A percentile compares a stretch with the other conserved stretches of the same genome.
Evolutionary conservation across 2,888 invertebrate genomes (phyloP).

Genomic region (Oscheius sp.): DNA sequence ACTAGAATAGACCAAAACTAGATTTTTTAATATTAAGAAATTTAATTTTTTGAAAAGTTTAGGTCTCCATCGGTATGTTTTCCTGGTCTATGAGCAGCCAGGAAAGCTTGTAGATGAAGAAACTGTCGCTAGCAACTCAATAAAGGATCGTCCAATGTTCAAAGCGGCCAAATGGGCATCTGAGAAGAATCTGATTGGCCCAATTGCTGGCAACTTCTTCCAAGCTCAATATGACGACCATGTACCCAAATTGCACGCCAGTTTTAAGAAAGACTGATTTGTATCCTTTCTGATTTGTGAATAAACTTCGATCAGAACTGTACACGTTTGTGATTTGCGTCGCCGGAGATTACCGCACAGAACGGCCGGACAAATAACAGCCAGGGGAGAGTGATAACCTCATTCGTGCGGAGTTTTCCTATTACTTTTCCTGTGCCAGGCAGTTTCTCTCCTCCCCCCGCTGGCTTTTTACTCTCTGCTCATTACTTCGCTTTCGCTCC

Average conservation of each 20-base stretch:
- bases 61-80: conserved; percentile 82
- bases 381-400: background rate
- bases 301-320: background rate
- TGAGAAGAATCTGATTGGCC: conserved; percentile 82
- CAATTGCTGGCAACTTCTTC: conserved; percentile 85
- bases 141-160: conserved; percentile 74
- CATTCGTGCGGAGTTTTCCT: background rate
- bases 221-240: conserved; percentile 87
- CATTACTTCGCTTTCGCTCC: too few species aligned
- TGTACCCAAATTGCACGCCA: conserved; percentile 81
- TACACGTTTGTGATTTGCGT: background rate
- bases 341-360: background rate
- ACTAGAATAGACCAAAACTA: too few species aligned
- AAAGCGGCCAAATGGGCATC: conserved; percentile 80
- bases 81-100: conserved; percentile 76
- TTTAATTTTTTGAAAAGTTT: background rate
- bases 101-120: background rate
- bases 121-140: background rate
- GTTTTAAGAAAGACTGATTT: background rate
- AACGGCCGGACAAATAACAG: background rate
- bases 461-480: too few species aligned
- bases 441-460: background rate
- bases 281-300: background rate
- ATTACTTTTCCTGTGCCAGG: background rate
- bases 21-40: too few species aligned